Evolutionary conservation across 1,140 invertebrate genomes (phyloP).

Genomic region (Pantala flavescens): DNA sequence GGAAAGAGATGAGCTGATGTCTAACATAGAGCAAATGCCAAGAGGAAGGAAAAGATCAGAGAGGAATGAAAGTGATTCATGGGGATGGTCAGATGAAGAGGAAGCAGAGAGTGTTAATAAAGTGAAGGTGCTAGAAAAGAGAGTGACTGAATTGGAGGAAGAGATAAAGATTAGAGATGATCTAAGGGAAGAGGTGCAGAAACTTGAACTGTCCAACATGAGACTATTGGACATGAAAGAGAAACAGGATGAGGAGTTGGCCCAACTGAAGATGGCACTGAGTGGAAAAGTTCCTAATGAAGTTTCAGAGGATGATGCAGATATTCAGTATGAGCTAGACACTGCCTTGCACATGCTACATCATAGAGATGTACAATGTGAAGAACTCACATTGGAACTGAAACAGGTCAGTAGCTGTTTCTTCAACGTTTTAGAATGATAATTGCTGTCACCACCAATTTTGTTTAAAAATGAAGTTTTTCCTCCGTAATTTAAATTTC

Average conservation of each 20-base stretch:
- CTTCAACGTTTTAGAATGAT: too few species aligned
- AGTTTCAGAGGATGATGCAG: background rate
- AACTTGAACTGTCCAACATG: constrained; percentile 26
- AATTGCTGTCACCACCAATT: too few species aligned
- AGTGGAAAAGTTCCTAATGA: background rate
- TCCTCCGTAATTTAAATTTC: too few species aligned
- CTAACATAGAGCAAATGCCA: background rate
- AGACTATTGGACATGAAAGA: constrained; percentile 15
- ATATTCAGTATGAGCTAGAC: constrained; percentile 52
- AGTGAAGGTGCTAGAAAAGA: background rate
- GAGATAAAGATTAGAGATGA: background rate
- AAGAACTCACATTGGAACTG: constrained; percentile 76
- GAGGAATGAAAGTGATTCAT: background rate
- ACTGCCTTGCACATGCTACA: constrained; percentile 75
- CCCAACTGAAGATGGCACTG: background rate
- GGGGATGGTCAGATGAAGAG: background rate
- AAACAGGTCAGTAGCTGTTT: constrained; percentile 40
- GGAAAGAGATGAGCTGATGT: background rate
- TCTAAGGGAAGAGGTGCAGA: constrained; percentile 38
- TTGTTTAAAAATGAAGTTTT: too few species aligned
- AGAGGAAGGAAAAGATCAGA: background rate
- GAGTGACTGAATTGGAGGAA: background rate
- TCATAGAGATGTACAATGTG: constrained; percentile 74
- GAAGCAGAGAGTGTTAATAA: background rate
- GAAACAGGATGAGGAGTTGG: constrained; percentile 17